Evolutionary conservation across 2,113 vertebrate species (phyloP).

Genomic region (Prietella phreatophila): DNA sequence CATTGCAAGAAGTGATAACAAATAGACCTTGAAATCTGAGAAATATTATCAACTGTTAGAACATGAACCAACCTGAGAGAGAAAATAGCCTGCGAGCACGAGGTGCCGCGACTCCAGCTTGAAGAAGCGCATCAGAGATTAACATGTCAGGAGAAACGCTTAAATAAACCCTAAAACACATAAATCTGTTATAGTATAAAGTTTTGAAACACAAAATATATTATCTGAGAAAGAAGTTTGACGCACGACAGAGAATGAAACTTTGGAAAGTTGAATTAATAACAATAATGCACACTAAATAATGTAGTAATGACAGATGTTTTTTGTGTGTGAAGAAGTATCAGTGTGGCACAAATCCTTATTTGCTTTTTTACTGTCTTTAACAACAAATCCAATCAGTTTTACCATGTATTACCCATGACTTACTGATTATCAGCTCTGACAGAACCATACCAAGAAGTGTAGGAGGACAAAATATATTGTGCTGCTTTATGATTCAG

Average conservation of each 20-base stretch:
- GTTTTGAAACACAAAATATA: neutral
- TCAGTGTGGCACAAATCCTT: neutral
- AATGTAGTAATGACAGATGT: neutral
- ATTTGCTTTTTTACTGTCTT: neutral
- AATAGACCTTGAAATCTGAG: slow-evolving; percentile 43
- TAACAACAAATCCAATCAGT: neutral
- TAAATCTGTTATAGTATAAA: neutral
- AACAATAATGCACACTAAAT: neutral
- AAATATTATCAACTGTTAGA: slow-evolving; percentile 39
- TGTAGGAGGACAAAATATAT: neutral
- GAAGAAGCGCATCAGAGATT: slow-evolving; percentile 11
- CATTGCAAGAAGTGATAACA: slow-evolving; percentile 53
- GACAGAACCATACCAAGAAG: neutral
- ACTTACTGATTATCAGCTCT: neutral
- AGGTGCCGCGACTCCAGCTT: slow-evolving; percentile 11
- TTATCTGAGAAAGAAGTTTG: neutral
- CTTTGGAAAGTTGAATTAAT: neutral
- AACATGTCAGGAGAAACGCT: neutral
- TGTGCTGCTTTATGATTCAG: neutral
- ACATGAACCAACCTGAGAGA: slow-evolving; percentile 38
- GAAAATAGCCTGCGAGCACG: slow-evolving; percentile 5
- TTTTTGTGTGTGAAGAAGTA: neutral
- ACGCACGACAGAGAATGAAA: neutral
- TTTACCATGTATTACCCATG: neutral
- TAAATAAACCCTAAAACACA: neutral